phyloP scores from a whole-genome alignment of 2,797 vertebrate genomes.

The Paramormyrops hopkinsi region DNA sequence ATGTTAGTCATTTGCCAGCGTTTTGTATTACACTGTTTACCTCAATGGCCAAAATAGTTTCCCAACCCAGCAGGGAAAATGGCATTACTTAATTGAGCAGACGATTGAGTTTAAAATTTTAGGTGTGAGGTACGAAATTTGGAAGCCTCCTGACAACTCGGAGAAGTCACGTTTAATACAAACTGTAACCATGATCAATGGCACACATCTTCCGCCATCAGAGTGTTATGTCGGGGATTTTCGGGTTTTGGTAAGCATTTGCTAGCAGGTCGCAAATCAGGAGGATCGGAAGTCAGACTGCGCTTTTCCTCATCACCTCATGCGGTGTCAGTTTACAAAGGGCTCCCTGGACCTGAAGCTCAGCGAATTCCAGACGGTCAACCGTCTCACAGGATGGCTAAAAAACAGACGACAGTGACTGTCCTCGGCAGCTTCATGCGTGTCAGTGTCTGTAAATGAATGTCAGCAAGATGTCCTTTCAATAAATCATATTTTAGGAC shows the following conservation, averaged over 20 bases:
- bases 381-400: not conserved
- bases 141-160: not conserved
- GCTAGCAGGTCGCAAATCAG: not conserved
- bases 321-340: not conserved
- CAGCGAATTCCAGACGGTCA: not conserved
- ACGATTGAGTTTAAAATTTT: not conserved
- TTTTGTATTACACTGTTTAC: not conserved
- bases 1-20: not conserved
- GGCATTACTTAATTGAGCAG: not conserved
- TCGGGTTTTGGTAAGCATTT: not conserved
- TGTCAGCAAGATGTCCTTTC: conserved; percentile 42
- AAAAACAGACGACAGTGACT: conserved; percentile 7
- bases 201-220: not conserved
- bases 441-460: conserved; percentile 14
- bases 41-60: not conserved
- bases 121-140: not conserved
- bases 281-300: not conserved
- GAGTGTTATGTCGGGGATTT: not conserved
- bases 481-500: conserved; percentile 46
- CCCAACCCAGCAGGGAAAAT: not conserved
- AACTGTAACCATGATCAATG: not conserved
- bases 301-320: not conserved
- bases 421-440: not conserved
- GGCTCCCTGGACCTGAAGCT: not conserved
- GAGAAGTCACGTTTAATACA: not conserved